phyloP scores from a whole-genome alignment of 2,113 vertebrate species.

The Aphyosemion australe region DNA sequence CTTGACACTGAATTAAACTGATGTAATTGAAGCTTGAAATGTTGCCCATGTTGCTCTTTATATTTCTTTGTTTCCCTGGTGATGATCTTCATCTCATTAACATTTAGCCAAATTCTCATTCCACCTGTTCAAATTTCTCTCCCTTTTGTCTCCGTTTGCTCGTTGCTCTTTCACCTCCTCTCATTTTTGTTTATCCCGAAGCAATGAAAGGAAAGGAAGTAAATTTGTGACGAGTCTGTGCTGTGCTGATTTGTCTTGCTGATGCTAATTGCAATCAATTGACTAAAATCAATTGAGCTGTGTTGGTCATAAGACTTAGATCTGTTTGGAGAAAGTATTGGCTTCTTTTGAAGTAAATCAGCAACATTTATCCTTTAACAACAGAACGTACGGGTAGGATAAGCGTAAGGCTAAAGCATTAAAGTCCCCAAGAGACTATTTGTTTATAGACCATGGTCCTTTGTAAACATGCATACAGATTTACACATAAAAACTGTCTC shows the following conservation, averaged over 20 bases:
- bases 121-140: slow-evolving; percentile 20
- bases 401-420: background rate
- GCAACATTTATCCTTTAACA: background rate
- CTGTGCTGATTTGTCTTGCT: slow-evolving; percentile 21
- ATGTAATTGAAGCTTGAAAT: slow-evolving; percentile 24
- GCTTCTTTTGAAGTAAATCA: slow-evolving; percentile 18
- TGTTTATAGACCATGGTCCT: background rate
- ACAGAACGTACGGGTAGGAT: slow-evolving; percentile 1
- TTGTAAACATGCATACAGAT: background rate
- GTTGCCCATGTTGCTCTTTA: slow-evolving; percentile 22
- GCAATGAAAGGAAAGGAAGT: slow-evolving; percentile 6
- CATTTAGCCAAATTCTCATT: slow-evolving; percentile 21
- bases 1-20: slow-evolving; percentile 2
- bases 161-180: slow-evolving; percentile 14
- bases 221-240: background rate
- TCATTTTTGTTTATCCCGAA: slow-evolving; percentile 27
- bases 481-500: too few relatives aligned
- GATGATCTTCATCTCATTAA: slow-evolving; percentile 38
- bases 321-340: slow-evolving; percentile 30
- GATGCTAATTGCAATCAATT: slow-evolving; percentile 55
- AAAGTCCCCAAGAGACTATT: background rate
- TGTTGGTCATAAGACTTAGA: slow-evolving; percentile 3
- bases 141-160: slow-evolving; percentile 33
- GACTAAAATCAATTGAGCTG: slow-evolving; percentile 8
- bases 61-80: slow-evolving; percentile 6